phyloP scores from a whole-genome alignment of 92 coral and sea anemone species.

The Micromussa lordhowensis region DNA sequence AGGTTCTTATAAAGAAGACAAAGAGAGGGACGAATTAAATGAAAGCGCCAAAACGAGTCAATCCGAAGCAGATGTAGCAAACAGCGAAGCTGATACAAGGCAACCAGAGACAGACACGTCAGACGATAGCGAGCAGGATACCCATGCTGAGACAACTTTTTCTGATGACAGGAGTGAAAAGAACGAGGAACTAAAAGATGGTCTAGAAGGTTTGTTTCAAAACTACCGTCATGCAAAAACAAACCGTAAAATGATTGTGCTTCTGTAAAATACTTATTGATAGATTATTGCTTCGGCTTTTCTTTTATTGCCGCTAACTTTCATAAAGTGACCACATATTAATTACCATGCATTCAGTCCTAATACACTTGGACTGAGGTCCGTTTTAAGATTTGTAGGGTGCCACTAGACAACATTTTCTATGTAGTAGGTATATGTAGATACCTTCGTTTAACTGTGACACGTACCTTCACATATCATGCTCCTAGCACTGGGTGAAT shows the following conservation, averaged over 20 bases:
- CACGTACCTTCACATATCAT: neutral
- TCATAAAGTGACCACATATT: too few relatives aligned
- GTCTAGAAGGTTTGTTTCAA: slow-evolving; percentile 42
- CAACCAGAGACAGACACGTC: slow-evolving; percentile 18
- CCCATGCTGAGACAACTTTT: neutral
- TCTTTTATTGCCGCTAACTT: too few relatives aligned
- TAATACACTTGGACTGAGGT: neutral
- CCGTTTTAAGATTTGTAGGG: neutral
- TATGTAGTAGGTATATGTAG: too few relatives aligned
- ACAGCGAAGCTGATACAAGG: neutral
- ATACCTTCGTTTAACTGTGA: neutral
- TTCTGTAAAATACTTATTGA: too few relatives aligned
- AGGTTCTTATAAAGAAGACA: neutral
- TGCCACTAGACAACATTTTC: neutral
- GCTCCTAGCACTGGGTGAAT: too few relatives aligned
- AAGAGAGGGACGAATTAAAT: neutral
- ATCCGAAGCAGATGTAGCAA: slow-evolving; percentile 33
- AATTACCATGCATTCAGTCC: too few relatives aligned
- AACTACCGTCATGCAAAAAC: neutral
- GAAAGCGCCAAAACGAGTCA: slow-evolving; percentile 7
- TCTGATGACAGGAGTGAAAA: slow-evolving; percentile 39
- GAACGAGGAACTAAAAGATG: slow-evolving; percentile 46
- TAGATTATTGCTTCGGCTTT: too few relatives aligned
- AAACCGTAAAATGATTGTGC: neutral
- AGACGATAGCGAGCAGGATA: slow-evolving; percentile 10